A percentile compares a stretch with the other conserved stretches of the same genome.
Evolutionary conservation across 2,888 invertebrate species (phyloP).

Genomic region (Drosophila paramelanica): DNA sequence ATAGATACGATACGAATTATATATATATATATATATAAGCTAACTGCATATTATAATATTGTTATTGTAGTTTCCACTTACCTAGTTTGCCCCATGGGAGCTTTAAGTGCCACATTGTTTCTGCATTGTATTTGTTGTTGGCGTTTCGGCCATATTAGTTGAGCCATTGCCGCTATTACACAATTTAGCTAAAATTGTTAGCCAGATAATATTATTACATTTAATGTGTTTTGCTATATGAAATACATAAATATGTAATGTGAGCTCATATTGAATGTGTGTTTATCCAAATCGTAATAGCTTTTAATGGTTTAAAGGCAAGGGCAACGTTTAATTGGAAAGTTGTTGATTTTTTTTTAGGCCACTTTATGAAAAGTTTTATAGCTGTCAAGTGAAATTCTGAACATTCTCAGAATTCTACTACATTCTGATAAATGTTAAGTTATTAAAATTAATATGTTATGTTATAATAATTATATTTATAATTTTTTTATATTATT

Average conservation of each 20-base stretch:
- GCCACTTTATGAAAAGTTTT: neutral
- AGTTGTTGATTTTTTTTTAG: neutral
- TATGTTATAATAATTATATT: no score
- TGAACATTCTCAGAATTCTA: neutral
- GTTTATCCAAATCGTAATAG: conserved; percentile 29
- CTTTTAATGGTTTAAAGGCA: conserved; percentile 19
- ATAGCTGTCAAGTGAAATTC: neutral
- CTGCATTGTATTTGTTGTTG: conserved; percentile 2
- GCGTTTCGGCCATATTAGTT: conserved; percentile 31
- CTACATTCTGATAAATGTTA: neutral
- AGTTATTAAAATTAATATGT: neutral
- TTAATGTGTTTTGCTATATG: conserved; percentile 12
- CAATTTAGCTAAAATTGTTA: conserved; percentile 30
- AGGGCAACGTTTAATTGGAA: conserved; percentile 16
- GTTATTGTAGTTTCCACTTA: conserved; percentile 29
- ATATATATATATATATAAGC: conserved; percentile 11
- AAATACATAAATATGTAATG: conserved; percentile 8
- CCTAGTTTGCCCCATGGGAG: conserved; percentile 9
- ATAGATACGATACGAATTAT: conserved; percentile 15
- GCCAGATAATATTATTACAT: conserved; percentile 43
- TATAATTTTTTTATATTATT: no score
- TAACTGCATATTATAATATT: conserved; percentile 42
- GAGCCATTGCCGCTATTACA: conserved; percentile 10
- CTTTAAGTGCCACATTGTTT: conserved; percentile 40
- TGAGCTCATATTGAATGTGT: conserved; percentile 12